A percentile compares a stretch with the other conserved stretches of the same genome.
phyloP scores from a whole-genome alignment of 1,140 invertebrate genomes.

The Aplysia californica region DNA sequence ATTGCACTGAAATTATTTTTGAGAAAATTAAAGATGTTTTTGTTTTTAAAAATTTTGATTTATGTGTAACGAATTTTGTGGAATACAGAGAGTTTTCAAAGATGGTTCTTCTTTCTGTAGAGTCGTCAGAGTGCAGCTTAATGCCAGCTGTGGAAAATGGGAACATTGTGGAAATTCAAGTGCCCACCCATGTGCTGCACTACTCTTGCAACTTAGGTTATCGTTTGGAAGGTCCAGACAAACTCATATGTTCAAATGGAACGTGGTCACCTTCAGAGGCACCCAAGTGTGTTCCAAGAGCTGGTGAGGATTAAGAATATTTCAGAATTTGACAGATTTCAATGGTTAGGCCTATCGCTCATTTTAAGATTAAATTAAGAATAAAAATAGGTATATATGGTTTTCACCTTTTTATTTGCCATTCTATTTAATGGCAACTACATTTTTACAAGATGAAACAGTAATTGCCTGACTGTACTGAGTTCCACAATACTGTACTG shows the following conservation, averaged over 20 bases:
- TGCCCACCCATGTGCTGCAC: slow-evolving; percentile 10
- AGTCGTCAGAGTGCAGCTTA: background rate
- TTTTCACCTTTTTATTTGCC: too few relatives aligned
- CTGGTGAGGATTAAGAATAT: background rate
- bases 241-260: slow-evolving; percentile 44
- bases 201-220: slow-evolving; percentile 46
- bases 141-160: slow-evolving; percentile 14
- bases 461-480: too few relatives aligned
- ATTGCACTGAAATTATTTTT: background rate
- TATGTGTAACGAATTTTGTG: background rate
- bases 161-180: slow-evolving; percentile 5
- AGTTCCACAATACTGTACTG: too few relatives aligned
- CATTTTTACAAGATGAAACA: too few relatives aligned
- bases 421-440: too few relatives aligned
- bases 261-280: slow-evolving; percentile 44
- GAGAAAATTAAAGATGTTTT: background rate
- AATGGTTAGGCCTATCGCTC: too few relatives aligned
- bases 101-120: background rate
- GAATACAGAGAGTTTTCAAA: background rate
- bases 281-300: slow-evolving; percentile 36
- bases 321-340: too few relatives aligned
- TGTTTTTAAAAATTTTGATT: background rate
- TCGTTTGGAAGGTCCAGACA: slow-evolving; percentile 39
- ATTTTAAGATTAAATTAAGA: too few relatives aligned
- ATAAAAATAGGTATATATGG: too few relatives aligned